A percentile compares a stretch with the other conserved stretches of the same genome.
These are phyloP conservation scores for Drosophila mettleri DNA, from an alignment of 2,888 invertebrate species.

Conservation along the genomic window DNA sequence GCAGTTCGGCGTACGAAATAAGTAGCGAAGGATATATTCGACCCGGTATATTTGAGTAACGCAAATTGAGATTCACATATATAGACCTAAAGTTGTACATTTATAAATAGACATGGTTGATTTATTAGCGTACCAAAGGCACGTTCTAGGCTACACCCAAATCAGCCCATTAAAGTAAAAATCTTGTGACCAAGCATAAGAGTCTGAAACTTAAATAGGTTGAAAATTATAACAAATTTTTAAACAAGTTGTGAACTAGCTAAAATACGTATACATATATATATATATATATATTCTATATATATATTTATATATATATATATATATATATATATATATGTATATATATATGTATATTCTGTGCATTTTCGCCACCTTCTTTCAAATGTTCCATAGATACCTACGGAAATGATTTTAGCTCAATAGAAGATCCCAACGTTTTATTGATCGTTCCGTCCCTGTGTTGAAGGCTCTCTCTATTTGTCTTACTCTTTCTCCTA, in stretches of 20 bases:
- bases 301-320: not conserved
- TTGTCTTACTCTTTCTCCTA: not conserved
- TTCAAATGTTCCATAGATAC: conserved; percentile 1
- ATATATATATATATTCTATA: no score
- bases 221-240: conserved; percentile 51
- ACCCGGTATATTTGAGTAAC: conserved; percentile 13
- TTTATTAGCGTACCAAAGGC: conserved; percentile 23
- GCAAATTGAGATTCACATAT: conserved; percentile 28
- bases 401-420: conserved; percentile 1
- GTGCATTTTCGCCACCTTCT: conserved; percentile 5
- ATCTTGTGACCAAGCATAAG: conserved; percentile 77
- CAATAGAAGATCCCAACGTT: conserved; percentile 50
- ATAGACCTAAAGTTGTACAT: conserved; percentile 39
- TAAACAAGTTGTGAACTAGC: conserved; percentile 25
- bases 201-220: conserved; percentile 75
- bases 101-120: conserved; percentile 34
- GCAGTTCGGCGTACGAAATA: conserved; percentile 25
- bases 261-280: not conserved
- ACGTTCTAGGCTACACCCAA: conserved; percentile 40
- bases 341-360: not conserved
- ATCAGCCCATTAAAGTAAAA: conserved; percentile 33
- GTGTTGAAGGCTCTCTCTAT: conserved; percentile 24
- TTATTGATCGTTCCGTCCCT: conserved; percentile 51
- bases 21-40: conserved; percentile 1
- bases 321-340: no score